Evolutionary conservation across 2,113 vertebrate species (phyloP).

Genomic region (Mellivora capensis): DNA sequence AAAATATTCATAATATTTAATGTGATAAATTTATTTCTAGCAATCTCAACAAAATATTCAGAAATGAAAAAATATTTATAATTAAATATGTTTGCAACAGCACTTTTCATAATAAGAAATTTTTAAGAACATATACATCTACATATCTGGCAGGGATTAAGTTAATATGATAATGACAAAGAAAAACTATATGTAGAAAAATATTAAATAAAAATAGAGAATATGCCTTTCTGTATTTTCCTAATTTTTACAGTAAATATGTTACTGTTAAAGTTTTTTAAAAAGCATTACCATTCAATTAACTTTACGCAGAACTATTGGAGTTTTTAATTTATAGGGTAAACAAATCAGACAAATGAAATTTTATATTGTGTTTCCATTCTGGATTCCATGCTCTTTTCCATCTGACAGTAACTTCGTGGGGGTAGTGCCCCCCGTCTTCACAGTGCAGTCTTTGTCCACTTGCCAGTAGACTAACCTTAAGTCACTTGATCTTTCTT

Average conservation of each 20-base stretch:
- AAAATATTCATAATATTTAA: conserved; percentile 26
- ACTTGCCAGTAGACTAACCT: neutral
- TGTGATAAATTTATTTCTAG: conserved; percentile 16
- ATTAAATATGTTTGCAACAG: neutral
- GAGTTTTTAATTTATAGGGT: neutral
- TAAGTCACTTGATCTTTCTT: neutral
- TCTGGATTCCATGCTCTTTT: neutral
- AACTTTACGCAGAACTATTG: neutral
- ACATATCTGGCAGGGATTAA: neutral
- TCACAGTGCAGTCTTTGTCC: neutral
- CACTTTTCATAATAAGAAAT: neutral
- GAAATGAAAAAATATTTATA: neutral
- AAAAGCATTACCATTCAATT: neutral
- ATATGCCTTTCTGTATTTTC: neutral
- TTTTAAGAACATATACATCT: neutral
- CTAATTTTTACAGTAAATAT: neutral
- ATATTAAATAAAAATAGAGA: neutral
- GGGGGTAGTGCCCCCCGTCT: fast-evolving
- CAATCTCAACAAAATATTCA: neutral
- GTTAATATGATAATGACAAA: neutral
- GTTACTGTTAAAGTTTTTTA: neutral
- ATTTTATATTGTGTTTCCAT: neutral
- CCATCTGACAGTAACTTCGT: neutral
- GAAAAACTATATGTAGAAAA: neutral
- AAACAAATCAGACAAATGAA: neutral